These are phyloP conservation scores for Seriola quinqueradiata DNA, from an alignment of 2,113 vertebrate genomes.

Conservation along the genomic window DNA sequence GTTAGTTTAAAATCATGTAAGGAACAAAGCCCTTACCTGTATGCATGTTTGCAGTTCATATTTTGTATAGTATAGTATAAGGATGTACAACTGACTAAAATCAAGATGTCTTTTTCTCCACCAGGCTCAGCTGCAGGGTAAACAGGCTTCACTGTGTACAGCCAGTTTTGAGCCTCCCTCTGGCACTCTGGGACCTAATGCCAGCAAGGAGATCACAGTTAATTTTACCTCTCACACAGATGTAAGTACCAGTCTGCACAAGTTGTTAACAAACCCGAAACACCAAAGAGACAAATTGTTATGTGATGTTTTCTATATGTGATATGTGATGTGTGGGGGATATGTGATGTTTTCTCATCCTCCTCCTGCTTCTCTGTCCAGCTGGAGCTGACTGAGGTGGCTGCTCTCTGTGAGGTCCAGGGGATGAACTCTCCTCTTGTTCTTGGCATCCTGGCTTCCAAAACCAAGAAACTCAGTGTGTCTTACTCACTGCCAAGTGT, in stretches of 20 bases:
- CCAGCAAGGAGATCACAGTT: slow-evolving; percentile 84
- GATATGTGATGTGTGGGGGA: neutral
- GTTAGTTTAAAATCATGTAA: no score
- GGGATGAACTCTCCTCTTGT: slow-evolving; percentile 88
- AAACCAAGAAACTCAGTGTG: slow-evolving; percentile 86
- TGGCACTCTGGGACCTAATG: slow-evolving; percentile 87
- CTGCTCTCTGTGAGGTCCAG: slow-evolving; percentile 88
- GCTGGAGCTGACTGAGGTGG: slow-evolving; percentile 86
- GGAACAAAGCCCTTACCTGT: no score
- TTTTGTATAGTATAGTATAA: neutral
- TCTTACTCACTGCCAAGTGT: slow-evolving; percentile 79
- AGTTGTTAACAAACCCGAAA: neutral
- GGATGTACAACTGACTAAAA: no score
- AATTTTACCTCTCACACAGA: slow-evolving; percentile 80
- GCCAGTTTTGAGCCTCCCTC: slow-evolving; percentile 79
- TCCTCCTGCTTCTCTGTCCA: slow-evolving; percentile 66
- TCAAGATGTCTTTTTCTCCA: neutral
- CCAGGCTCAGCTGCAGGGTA: slow-evolving; percentile 85
- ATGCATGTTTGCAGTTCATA: no score
- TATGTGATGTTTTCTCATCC: neutral
- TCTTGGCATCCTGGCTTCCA: slow-evolving; percentile 83
- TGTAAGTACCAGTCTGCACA: slow-evolving; percentile 75
- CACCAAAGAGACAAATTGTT: neutral
- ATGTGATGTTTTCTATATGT: neutral
- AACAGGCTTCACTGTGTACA: slow-evolving; percentile 83